A percentile compares a stretch with the other conserved stretches of the same genome.
These are phyloP conservation scores for Cynocephalus volans DNA, from an alignment of 2,113 vertebrate species.

Conservation along the genomic window DNA sequence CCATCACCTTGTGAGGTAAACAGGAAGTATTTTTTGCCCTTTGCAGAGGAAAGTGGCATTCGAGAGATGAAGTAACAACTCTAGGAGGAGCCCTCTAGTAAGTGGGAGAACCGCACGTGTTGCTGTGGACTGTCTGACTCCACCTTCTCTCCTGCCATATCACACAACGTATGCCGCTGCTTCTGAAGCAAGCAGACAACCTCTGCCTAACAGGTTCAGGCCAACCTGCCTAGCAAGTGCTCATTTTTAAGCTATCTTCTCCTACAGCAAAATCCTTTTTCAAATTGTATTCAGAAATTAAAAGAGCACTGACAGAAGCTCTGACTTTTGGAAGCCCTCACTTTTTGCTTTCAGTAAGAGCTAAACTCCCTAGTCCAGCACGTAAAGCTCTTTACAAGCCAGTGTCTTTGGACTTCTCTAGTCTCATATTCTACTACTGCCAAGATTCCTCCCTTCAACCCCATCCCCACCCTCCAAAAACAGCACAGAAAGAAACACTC, in stretches of 20 bases:
- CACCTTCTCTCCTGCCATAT: neutral
- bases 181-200: neutral
- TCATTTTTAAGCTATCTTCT: constrained; percentile 13
- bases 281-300: neutral
- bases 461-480: neutral
- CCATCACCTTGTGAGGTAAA: constrained; percentile 13
- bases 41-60: neutral
- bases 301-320: neutral
- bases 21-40: neutral
- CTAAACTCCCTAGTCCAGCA: neutral
- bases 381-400: neutral
- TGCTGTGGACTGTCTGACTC: neutral
- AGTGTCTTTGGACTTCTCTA: neutral
- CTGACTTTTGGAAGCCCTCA: neutral
- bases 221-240: neutral
- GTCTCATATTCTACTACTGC: neutral
- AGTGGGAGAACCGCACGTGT: neutral
- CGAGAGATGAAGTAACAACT: neutral
- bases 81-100: neutral
- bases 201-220: neutral
- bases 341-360: constrained; percentile 46
- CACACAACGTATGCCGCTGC: neutral
- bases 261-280: neutral
- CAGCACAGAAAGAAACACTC: neutral
- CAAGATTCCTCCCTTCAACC: neutral